A percentile compares a stretch with the other conserved stretches of the same genome.
These are phyloP conservation scores for Solenopsis fugax DNA, from an alignment of 1,140 invertebrate genomes.

Conservation along the genomic window DNA sequence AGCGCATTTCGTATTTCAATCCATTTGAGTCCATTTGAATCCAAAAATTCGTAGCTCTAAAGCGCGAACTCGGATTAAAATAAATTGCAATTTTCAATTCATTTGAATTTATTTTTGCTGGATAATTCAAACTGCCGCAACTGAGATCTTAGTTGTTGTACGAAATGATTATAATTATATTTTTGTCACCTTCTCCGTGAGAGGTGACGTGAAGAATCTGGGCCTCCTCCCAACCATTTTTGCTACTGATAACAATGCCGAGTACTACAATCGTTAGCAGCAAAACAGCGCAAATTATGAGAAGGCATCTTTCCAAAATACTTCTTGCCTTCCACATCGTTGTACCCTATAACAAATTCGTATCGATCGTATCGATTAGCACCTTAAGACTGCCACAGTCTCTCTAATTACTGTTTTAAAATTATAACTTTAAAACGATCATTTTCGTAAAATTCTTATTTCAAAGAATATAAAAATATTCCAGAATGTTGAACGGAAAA, in stretches of 20 bases:
- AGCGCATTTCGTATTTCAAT: too few relatives aligned
- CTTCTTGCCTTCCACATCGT: conserved; percentile 89
- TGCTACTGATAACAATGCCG: conserved; percentile 83
- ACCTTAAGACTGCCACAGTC: background rate
- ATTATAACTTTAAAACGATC: background rate
- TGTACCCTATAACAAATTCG: conserved; percentile 82
- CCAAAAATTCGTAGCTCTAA: too few relatives aligned
- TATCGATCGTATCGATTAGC: background rate
- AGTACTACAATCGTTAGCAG: conserved; percentile 89
- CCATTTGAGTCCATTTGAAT: too few relatives aligned
- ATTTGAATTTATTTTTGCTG: too few relatives aligned
- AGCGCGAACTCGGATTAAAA: too few relatives aligned
- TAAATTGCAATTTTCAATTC: too few relatives aligned
- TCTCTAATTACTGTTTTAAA: background rate
- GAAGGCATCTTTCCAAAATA: conserved; percentile 88
- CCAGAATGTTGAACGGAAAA: too few relatives aligned
- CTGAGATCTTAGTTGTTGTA: background rate
- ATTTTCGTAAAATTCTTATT: conserved; percentile 6
- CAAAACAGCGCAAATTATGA: conserved; percentile 86
- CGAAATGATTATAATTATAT: too few relatives aligned
- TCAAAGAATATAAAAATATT: background rate
- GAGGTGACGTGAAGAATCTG: conserved; percentile 84
- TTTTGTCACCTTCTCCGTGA: conserved; percentile 80
- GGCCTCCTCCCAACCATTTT: conserved; percentile 82
- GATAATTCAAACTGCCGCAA: background rate